Evolutionary conservation across 2,888 invertebrate species (phyloP).

Genomic region (Spilosoma lubricipeda): DNA sequence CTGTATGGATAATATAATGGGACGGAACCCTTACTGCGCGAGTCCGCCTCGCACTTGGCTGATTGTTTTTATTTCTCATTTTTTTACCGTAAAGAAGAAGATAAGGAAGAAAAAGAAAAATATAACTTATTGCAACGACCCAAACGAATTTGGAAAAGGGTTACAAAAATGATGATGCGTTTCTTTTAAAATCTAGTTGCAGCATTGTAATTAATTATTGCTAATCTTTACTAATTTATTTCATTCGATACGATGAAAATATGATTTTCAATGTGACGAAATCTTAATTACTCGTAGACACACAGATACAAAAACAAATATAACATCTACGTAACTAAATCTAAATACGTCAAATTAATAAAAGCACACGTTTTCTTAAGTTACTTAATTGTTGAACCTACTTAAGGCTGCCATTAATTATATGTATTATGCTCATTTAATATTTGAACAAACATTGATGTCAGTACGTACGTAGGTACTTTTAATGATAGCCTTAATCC

Average conservation of each 20-base stretch:
- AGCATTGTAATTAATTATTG: neutral
- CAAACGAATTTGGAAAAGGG: neutral
- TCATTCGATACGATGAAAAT: neutral
- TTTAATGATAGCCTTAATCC: slow-evolving; percentile 1
- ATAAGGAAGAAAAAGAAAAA: neutral
- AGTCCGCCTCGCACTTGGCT: too few species aligned
- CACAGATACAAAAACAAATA: slow-evolving; percentile 3
- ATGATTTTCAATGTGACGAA: neutral
- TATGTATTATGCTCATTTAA: too few species aligned
- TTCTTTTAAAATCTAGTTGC: neutral
- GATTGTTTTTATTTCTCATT: too few species aligned
- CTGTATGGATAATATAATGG: too few species aligned
- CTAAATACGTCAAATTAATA: slow-evolving; percentile 6
- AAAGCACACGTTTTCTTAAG: slow-evolving; percentile 6
- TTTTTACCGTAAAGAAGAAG: too few species aligned
- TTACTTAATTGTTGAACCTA: neutral
- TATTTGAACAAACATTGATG: neutral
- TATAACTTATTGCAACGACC: neutral
- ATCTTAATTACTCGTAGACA: neutral
- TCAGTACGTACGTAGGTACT: neutral
- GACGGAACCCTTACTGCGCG: too few species aligned
- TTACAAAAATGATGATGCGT: neutral
- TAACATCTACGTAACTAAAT: slow-evolving; percentile 1
- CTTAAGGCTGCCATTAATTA: neutral
- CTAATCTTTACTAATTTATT: neutral